A percentile compares a stretch with the other conserved stretches of the same genome.
Conservation (phyloP, 2,113 vertebrate genomes). For the Herpetotheres cachinnans region DNA sequence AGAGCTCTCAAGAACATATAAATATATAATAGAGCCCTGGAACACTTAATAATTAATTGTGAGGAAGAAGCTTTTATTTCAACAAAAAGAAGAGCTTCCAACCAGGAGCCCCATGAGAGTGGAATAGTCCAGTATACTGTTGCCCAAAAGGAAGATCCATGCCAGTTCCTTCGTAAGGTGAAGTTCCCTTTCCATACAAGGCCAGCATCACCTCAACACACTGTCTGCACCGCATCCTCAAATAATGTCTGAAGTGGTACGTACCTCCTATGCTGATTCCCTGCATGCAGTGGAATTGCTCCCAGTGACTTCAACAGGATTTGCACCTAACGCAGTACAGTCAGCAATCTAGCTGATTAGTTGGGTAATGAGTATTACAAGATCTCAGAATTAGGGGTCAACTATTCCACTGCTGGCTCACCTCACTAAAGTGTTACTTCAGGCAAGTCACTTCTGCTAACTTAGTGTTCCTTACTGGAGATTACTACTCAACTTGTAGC, state of each 20-base stretch:
- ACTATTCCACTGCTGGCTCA: neutral
- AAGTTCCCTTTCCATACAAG: neutral
- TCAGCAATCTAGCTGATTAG: neutral
- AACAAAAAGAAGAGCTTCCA: constrained; percentile 39
- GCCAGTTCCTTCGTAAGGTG: neutral
- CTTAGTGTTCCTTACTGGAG: neutral
- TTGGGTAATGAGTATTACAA: neutral
- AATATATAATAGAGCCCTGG: constrained; percentile 65
- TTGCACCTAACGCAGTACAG: neutral
- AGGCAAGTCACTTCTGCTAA: neutral
- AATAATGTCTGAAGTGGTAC: neutral
- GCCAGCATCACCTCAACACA: neutral
- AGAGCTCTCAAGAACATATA: constrained; percentile 64
- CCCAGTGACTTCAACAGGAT: neutral
- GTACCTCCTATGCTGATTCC: neutral
- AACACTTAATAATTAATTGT: constrained; percentile 69
- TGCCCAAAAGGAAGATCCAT: neutral
- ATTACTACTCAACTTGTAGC: neutral
- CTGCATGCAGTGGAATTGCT: neutral
- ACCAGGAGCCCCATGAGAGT: neutral
- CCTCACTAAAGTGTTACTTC: neutral
- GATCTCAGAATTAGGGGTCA: neutral
- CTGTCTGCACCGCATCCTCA: neutral
- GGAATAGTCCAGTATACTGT: neutral
- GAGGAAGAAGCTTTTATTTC: constrained; percentile 64